These are phyloP conservation scores for Meta bourneti DNA, from an alignment of 2,888 invertebrate species.

Conservation along the genomic window DNA sequence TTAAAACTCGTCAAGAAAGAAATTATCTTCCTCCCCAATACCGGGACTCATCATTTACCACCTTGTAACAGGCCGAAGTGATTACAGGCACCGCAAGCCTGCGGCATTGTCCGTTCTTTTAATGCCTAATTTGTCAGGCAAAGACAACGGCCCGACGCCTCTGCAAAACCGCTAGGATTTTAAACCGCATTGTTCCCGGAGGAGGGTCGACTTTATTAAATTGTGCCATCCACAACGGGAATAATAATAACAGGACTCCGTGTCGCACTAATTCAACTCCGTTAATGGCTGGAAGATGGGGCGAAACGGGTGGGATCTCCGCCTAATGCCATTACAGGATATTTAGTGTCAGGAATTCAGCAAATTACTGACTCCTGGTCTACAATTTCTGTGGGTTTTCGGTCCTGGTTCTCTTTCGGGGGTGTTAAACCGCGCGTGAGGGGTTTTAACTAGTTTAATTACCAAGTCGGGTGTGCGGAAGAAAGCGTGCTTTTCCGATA, in stretches of 20 bases:
- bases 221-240: conserved; percentile 49
- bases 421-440: conserved; percentile 17
- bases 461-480: background rate
- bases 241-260: conserved; percentile 70
- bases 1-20: conserved; percentile 54
- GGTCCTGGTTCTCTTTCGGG: conserved; percentile 29
- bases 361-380: conserved; percentile 66
- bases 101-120: conserved; percentile 7
- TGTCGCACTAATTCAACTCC: conserved; percentile 50
- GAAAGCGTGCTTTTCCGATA: conserved; percentile 63
- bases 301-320: conserved; percentile 45
- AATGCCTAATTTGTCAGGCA: conserved; percentile 26
- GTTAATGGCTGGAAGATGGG: conserved; percentile 63
- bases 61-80: background rate
- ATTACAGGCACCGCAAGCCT: conserved; percentile 29
- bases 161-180: conserved; percentile 27
- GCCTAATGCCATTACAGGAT: conserved; percentile 74
- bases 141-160: background rate
- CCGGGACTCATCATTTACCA: conserved; percentile 5
- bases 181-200: conserved; percentile 50
- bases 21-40: conserved; percentile 42
- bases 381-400: conserved; percentile 61
- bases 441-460: conserved; percentile 69
- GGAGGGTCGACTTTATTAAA: conserved; percentile 64
- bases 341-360: conserved; percentile 74